phyloP scores from a whole-genome alignment of 2,888 invertebrate genomes.

The Protonemura montana region DNA sequence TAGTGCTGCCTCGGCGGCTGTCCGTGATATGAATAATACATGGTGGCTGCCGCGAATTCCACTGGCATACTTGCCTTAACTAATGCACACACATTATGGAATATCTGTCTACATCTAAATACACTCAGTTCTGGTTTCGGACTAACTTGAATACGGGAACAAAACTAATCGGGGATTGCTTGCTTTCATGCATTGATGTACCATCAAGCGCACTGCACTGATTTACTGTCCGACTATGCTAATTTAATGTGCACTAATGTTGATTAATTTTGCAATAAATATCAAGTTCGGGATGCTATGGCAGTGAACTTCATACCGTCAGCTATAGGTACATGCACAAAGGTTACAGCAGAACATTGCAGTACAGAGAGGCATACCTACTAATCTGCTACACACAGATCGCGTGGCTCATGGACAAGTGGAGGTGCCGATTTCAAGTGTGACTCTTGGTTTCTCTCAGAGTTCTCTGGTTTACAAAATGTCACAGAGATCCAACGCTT shows the following conservation, averaged over 20 bases:
- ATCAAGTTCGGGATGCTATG: not conserved
- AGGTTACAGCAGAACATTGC: not conserved
- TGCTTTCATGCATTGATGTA: slow-evolving; percentile 4
- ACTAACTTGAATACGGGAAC: not conserved
- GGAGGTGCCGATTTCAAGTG: not conserved
- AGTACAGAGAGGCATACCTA: not conserved
- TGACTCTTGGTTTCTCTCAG: not conserved
- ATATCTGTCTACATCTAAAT: not conserved
- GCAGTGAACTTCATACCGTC: not conserved
- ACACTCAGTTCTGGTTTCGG: not conserved
- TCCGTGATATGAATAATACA: not conserved
- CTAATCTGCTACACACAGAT: not conserved
- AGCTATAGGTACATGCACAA: not conserved
- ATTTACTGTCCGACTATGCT: not conserved
- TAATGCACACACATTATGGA: not conserved
- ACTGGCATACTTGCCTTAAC: not conserved
- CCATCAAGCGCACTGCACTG: not conserved
- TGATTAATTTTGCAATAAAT: not conserved
- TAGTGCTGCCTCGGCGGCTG: not conserved
- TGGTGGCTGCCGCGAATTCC: not conserved
- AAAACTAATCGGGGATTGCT: not conserved
- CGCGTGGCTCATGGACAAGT: not conserved
- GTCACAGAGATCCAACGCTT: not conserved
- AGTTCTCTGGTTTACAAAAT: not conserved
- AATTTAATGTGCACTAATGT: slow-evolving; percentile 7